Evolutionary conservation across 2,113 vertebrate species (phyloP).

Genomic region (Eurystomus gularis): DNA sequence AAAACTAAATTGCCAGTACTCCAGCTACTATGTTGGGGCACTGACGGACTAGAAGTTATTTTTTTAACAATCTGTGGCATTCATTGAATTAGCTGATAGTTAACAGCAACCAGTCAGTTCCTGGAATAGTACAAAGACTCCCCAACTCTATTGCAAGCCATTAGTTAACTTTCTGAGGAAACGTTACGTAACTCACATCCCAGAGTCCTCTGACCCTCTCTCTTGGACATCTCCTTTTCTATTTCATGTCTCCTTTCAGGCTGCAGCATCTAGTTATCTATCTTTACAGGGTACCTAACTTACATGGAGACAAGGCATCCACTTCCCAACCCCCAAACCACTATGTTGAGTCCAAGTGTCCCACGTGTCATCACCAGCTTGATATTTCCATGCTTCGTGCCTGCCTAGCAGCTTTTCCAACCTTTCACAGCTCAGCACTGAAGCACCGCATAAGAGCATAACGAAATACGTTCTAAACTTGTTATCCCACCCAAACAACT

Average conservation of each 20-base stretch:
- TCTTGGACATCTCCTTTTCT: not conserved
- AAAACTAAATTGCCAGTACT: not conserved
- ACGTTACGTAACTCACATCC: fast-evolving
- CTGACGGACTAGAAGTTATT: fast-evolving
- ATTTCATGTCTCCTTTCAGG: not conserved
- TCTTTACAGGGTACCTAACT: too few relatives aligned
- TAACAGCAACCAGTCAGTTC: fast-evolving
- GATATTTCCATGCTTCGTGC: fast-evolving
- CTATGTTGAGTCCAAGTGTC: fast-evolving
- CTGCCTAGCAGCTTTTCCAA: not conserved
- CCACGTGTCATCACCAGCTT: fast-evolving
- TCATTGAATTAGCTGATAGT: not conserved
- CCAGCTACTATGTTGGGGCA: not conserved
- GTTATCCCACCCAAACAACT: fast-evolving
- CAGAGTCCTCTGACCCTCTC: fast-evolving
- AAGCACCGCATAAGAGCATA: fast-evolving
- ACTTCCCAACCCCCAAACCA: fast-evolving
- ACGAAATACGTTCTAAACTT: fast-evolving
- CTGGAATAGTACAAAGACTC: not conserved
- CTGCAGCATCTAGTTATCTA: not conserved
- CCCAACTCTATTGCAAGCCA: not conserved
- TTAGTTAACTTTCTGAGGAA: not conserved
- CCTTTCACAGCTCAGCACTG: fast-evolving
- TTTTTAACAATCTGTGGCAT: too few relatives aligned
- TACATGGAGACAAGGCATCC: fast-evolving